Percentiles rank a stretch among this genome's conserved stretches.
Conservation (phyloP, 2,797 vertebrate genomes). For the Mycteria americana region DNA sequence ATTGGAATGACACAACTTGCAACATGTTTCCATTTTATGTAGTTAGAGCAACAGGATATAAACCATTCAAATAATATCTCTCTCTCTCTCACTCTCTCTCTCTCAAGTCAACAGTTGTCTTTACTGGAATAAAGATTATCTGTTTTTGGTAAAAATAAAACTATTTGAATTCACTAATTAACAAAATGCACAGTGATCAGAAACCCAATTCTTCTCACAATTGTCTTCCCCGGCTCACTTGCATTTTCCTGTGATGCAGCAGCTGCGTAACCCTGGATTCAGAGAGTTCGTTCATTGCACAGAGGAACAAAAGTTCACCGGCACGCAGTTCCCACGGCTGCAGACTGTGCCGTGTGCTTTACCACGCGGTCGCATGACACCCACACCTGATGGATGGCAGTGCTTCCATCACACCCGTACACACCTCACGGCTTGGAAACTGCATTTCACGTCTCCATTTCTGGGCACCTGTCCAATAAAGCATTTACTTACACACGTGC, state of each 20-base stretch:
- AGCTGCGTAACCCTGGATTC: constrained; percentile 36
- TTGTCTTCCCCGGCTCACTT: constrained; percentile 33
- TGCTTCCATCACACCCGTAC: not conserved
- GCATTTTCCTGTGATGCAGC: constrained; percentile 42
- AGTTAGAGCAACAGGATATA: constrained; percentile 72
- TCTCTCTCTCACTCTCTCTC: too few relatives aligned
- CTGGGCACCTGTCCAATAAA: not conserved
- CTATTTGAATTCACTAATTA: constrained; percentile 74
- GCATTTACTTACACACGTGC: not conserved
- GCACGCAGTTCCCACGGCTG: constrained; percentile 30
- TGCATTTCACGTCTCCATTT: constrained; percentile 44
- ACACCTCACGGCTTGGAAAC: constrained; percentile 61
- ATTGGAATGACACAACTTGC: constrained; percentile 74
- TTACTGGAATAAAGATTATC: constrained; percentile 71
- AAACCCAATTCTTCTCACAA: constrained; percentile 68
- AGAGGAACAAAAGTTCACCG: constrained; percentile 23
- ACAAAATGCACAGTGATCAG: constrained; percentile 84
- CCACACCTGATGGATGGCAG: rapidly evolving
- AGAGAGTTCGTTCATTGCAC: constrained; percentile 45
- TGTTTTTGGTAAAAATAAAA: constrained; percentile 78
- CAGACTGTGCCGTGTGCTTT: constrained; percentile 41
- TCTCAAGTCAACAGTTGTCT: constrained; percentile 67
- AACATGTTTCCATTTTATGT: constrained; percentile 73
- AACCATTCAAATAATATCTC: constrained; percentile 63
- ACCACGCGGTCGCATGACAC: constrained; percentile 22